Base-by-base conservation (phyloP, 2,888 invertebrate genomes). In the Aphodius sticticus region DNA sequence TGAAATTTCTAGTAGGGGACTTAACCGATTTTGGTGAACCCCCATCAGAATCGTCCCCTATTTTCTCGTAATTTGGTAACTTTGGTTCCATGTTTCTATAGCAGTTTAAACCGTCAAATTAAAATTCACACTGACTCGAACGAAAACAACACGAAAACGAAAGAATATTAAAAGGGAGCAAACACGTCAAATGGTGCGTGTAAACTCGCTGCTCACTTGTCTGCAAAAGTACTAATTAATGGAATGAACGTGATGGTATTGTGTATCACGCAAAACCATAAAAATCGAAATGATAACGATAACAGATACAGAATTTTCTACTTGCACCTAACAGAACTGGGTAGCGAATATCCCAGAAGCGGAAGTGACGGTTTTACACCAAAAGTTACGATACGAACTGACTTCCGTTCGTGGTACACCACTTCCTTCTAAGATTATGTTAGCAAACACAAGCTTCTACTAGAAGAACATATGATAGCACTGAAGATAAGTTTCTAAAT, bases 31-130 rank as follows among this genome's bases (percentile, higher is more conserved):
- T 78, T 5, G 78, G 78, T 6, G 78, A 78, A 15, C 38, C 36
- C 5, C 9, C 6, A 70, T 76, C 76, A 3, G 16, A 16, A 70
- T 76, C 76, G 1, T 53, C 69, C 7, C 37, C 36, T 4, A 80
- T 36, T n/a, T 80, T 80, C 26, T 78, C 78, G 16, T 76, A 26
- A 4, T 69, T 76, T 12, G 80, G 78, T 69, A 78, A 77, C 76
- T 78, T 80, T 36, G 78, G 80, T 69, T 80, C 80, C 80, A 80
- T 80, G 14, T 38, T 75, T 77, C 7, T 75, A 69, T 69, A 9
- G 16, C 16, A 35, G 12, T 74, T 72, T 72, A n/a, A 16, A 69
- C 36, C 38, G 38, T 36, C 16, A 12, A 53, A 9, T 53, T 12
- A 53, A 7, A 53, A 53, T 53, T 9, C 53, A 53, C 7, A 5